Conservation (phyloP, 2,113 vertebrate species). For the Ictalurus punctatus region DNA sequence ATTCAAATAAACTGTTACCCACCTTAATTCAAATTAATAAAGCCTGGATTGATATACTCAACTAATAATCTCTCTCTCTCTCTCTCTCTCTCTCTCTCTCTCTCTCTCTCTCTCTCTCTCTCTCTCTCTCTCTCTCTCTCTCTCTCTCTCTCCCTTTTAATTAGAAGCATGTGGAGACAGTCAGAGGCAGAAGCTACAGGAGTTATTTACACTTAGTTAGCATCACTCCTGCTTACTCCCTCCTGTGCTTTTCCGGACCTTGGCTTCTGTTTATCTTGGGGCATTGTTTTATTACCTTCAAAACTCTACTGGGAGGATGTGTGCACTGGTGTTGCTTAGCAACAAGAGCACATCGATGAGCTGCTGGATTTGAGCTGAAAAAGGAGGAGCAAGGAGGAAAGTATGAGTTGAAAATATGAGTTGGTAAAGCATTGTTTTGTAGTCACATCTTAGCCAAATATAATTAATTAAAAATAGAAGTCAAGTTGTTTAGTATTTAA, state of each 20-base stretch:
- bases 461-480: background rate
- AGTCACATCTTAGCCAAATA: background rate
- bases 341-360: slow-evolving; percentile 74
- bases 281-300: slow-evolving; percentile 81
- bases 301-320: slow-evolving; percentile 74
- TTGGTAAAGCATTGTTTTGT: background rate
- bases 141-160: slow-evolving; percentile 52
- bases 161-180: slow-evolving; percentile 31
- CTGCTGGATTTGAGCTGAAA: slow-evolving; percentile 65
- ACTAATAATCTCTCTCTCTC: too few species aligned
- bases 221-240: slow-evolving; percentile 31
- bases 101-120: slow-evolving; percentile 37
- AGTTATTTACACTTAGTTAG: slow-evolving; percentile 56
- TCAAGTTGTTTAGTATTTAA: background rate
- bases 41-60: background rate
- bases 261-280: slow-evolving; percentile 75
- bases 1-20: background rate
- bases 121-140: slow-evolving; percentile 54
- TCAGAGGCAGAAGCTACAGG: slow-evolving; percentile 39
- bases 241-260: slow-evolving; percentile 60
- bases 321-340: slow-evolving; percentile 75
- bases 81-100: slow-evolving; percentile 42
- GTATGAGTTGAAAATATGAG: background rate
- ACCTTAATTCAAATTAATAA: background rate
- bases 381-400: slow-evolving; percentile 28